Evolutionary conservation across 2,888 invertebrate genomes (phyloP), one percentile per base, ranked within the genome.

Genomic region (Crioceris asparagi): DNA sequence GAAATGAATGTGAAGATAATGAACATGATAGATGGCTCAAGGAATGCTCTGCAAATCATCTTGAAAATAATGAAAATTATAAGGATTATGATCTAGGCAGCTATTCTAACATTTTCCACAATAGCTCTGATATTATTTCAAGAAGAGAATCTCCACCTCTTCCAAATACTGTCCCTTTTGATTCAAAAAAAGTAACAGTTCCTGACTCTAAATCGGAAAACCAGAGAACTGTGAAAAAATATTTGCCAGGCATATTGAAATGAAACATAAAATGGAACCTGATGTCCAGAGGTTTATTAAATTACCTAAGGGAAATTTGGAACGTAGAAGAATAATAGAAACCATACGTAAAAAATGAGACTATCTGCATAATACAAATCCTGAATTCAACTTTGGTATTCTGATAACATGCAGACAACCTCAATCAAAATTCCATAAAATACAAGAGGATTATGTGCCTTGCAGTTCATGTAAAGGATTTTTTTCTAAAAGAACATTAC

Each of bases 161-260:
- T n/a, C n/a, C n/a, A n/a, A n/a, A n/a, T n/a, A n/a, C n/a, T n/a
- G n/a, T n/a, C n/a, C n/a, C n/a, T n/a, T n/a, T n/a, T n/a, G n/a
- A n/a, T n/a, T n/a, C n/a, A n/a, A n/a, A n/a, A n/a, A n/a, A n/a
- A n/a, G n/a, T n/a, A n/a, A n/a, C n/a, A n/a, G n/a, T n/a, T n/a
- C n/a, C n/a, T n/a, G n/a, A n/a, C n/a, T n/a, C n/a, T n/a, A n/a
- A n/a, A n/a, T n/a, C n/a, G n/a, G n/a, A n/a, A n/a, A n/a, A n/a
- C n/a, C n/a, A n/a, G n/a, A n/a, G n/a, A n/a, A n/a, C n/a, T n/a
- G n/a, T n/a, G n/a, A n/a, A n/a, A n/a, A n/a, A n/a, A n/a, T n/a
- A 10, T 36, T 36, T 36, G 21, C 36, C 4, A 3, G 36, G 6
- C 36, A 36, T 17, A 25, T 36, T 6, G 30, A 30, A 25, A 2